Conservation (phyloP, 2,113 vertebrate genomes). For the Solenodon paradoxus region DNA sequence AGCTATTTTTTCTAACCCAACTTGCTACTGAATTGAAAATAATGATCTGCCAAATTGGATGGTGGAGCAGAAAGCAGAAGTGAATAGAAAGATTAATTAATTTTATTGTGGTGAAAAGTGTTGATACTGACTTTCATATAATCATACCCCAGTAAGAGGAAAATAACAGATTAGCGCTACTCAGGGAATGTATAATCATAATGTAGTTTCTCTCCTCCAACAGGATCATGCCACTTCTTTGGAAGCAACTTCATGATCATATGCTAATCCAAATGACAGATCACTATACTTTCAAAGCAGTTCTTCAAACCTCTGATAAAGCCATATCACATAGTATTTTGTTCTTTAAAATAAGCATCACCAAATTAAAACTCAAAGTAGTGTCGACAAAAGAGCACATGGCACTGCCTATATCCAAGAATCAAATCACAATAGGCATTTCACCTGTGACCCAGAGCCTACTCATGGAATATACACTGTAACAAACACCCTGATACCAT, state of each 20-base stretch:
- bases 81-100: not conserved
- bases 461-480: not conserved
- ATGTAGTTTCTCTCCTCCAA: not conserved
- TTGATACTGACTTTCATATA: not conserved
- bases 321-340: not conserved
- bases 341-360: not conserved
- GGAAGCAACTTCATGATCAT: not conserved
- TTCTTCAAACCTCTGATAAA: not conserved
- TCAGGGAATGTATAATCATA: not conserved
- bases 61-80: not conserved
- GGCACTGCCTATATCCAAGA: not conserved
- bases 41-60: not conserved
- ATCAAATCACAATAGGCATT: not conserved
- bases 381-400: not conserved
- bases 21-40: not conserved
- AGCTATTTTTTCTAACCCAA: not conserved
- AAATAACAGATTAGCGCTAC: not conserved
- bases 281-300: not conserved
- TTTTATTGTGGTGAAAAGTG: not conserved
- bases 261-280: not conserved
- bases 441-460: not conserved
- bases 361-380: not conserved
- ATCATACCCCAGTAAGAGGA: not conserved
- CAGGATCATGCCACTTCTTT: not conserved
- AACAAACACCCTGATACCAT: no score